These are phyloP conservation scores for Auanema freiburgensis DNA, from an alignment of 2,888 invertebrate species.

Conservation along the genomic window DNA sequence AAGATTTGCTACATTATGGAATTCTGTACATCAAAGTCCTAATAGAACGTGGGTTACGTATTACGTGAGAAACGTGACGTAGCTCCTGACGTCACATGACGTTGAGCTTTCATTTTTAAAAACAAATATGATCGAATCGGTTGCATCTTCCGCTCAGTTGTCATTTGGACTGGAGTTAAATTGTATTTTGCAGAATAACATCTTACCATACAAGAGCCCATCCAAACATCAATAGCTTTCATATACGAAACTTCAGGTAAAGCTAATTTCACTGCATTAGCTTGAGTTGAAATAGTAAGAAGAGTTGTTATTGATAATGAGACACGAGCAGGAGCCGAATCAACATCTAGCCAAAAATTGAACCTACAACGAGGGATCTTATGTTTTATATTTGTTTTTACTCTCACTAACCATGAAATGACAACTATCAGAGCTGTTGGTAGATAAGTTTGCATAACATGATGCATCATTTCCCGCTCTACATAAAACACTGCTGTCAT, in stretches of 20 bases:
- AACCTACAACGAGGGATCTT: no score
- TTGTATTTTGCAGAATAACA: not conserved
- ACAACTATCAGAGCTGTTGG: constrained; percentile 71
- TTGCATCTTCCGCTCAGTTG: no score
- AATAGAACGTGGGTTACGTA: no score
- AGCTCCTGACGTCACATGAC: no score
- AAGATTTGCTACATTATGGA: no score
- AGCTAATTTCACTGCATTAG: constrained; percentile 62
- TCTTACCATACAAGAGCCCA: constrained; percentile 63
- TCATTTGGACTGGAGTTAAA: no score
- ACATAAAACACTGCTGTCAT: constrained; percentile 69
- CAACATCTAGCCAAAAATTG: constrained; percentile 64
- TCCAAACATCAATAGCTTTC: constrained; percentile 41
- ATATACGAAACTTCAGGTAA: constrained; percentile 63
- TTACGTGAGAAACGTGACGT: no score
- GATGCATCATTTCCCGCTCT: constrained; percentile 69
- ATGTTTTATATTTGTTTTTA: no score
- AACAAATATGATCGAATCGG: no score
- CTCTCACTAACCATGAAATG: constrained; percentile 68
- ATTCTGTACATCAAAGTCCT: no score
- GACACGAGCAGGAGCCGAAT: constrained; percentile 62
- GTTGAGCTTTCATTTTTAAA: no score
- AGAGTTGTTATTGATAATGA: constrained; percentile 62
- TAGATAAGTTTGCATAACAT: constrained; percentile 71
- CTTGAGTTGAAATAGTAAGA: constrained; percentile 54